Base-by-base conservation (phyloP, 1,140 invertebrate species). In the Heterodera schachtii region DNA sequence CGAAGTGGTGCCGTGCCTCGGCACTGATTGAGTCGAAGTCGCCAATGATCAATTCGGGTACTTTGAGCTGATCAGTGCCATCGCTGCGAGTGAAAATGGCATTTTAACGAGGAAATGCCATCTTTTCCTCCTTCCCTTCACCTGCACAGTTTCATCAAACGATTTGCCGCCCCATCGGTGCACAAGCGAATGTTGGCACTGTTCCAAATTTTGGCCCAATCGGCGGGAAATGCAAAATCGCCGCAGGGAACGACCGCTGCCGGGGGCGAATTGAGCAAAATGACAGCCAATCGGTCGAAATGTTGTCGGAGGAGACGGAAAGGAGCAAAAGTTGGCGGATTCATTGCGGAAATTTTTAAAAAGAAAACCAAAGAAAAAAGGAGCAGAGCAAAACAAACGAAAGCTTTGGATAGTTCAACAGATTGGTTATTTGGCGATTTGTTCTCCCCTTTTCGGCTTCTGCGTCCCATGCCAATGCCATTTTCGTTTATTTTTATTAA, bases 161-260 rank as follows among this genome's bases (percentile, higher is more conserved):
- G 21, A 73, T 82, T 82, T 13, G 81, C 81, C 49, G 81, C 81
- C 0, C 81, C 81, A 66, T 82, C 81, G 31, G 81, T 82, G 71
- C 81, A 82, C 52, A 74, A 73, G 31, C 79, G 79, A 46, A 79
- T 16, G 31, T 81, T 71, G 13, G 81, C 69, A 31, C 69, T 60
- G 64, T 82, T 82, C 81, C 81, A 82, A 43, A 82, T 46, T 43
- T 41, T 16, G 41, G 67, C 47, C 81, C 81, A 82, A 41, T 71
- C 69, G 41, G 79, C 21, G 8, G 81, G 81, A 9, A 78, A 78
- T 6, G 31, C 21, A 11, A 64, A 8, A 52, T 64, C 11, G 13
- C 57, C 57, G 13, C 57, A 5, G n/a, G 52, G 16, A 11, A 75
- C 69, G 67, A 52, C 31, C 31, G 47, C 5, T 21, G 47, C 3